A percentile compares a stretch with the other conserved stretches of the same genome.
Conservation (phyloP, 2,888 invertebrate species). For the Margaritifera margaritifera region DNA sequence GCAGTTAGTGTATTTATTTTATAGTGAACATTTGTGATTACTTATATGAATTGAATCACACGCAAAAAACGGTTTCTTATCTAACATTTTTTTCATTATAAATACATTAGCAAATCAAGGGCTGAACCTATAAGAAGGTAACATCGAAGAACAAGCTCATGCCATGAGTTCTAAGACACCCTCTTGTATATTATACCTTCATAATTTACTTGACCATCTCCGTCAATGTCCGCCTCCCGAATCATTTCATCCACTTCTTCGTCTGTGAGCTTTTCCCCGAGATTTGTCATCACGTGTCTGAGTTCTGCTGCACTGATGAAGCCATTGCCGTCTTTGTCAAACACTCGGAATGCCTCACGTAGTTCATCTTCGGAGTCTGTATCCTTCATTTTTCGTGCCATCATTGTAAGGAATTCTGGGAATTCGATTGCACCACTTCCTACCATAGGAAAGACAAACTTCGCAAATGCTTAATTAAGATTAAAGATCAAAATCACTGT, state of each 20-base stretch:
- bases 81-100: too few relatives aligned
- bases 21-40: too few relatives aligned
- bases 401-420: slow-evolving; percentile 99
- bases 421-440: slow-evolving; percentile 99
- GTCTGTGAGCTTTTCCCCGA: slow-evolving; percentile 98
- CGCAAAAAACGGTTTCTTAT: too few relatives aligned
- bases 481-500: too few relatives aligned
- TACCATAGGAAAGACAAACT: slow-evolving; percentile 69
- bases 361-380: slow-evolving; percentile 99
- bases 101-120: too few relatives aligned
- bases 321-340: slow-evolving; percentile 99
- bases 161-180: too few relatives aligned
- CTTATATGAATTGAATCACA: too few relatives aligned
- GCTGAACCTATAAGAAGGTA: too few relatives aligned
- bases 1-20: too few relatives aligned
- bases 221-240: slow-evolving; percentile 98
- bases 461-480: neutral
- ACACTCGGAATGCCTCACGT: slow-evolving; percentile 97
- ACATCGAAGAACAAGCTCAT: too few relatives aligned
- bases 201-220: slow-evolving; percentile 99
- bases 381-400: slow-evolving; percentile 99
- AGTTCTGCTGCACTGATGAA: slow-evolving; percentile 98
- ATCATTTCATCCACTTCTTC: slow-evolving; percentile 99
- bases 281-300: slow-evolving; percentile 99
- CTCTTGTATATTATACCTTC: slow-evolving; percentile 76